Base-by-base conservation (phyloP, 2,113 vertebrate genomes). In the Odontesthes bonariensis region DNA sequence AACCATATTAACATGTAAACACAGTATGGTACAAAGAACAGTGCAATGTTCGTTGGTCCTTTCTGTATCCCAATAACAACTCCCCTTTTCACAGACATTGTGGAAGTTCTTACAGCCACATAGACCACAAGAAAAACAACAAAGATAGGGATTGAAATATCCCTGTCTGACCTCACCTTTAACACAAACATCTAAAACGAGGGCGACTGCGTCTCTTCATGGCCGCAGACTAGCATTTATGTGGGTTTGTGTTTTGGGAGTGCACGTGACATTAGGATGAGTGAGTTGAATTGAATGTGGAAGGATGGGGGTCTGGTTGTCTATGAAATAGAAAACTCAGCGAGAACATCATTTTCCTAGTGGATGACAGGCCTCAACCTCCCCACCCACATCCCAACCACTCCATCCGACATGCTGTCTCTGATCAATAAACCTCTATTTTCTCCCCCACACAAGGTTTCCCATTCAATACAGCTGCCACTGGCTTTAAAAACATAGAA, bases 361-460 rank as follows among this genome's bases (percentile, higher is more conserved):
- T 92, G 90, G 90, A 90, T 84, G 89, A 90, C 75, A 71, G 74
- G 81, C 86, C 71, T 87, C 82, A 80, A 80, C 72, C 57, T 52
- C 31, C 73, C 60, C 46, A 49, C 46, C 17, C 73, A 33, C 56
- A 66, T 68, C 32, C 67, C 44, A 40, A 66, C 80, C 75, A 66
- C 77, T 79, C 77, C 81, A 61, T 79, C 80, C 83, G 3, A 75
- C 86, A 87, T 70, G 86, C 88, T 89, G 87, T 88, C 88, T 88
- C 93, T 93, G 91, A 94, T 94, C 93, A 93, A 92, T 94, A 92
- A 92, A 95, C 90, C 87, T 92, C 86, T 90, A 93, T 95, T 96
- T 96, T 93, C 92, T 93, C 80, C 85, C 87, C 86, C 91, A 89
- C 91, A 89, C 92, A 85, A 94, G 82, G 85, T 89, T 88, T 91